These are phyloP conservation scores for Anser brachyrhynchus DNA, from an alignment of 2,113 vertebrate genomes.

Conservation along the genomic window DNA sequence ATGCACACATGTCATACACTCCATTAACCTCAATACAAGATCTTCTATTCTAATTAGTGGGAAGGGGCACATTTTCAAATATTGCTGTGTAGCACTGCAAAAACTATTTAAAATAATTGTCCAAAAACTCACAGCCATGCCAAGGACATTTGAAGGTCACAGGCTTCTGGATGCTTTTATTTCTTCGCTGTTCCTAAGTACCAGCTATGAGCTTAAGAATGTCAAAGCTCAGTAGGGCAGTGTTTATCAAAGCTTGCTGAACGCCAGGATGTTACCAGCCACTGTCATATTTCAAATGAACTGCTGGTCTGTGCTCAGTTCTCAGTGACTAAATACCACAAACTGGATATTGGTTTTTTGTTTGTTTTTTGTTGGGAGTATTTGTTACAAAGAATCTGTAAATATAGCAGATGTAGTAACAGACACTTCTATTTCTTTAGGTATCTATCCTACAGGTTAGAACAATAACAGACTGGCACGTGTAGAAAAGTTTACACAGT, in stretches of 20 bases:
- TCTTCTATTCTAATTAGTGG: neutral
- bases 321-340: neutral
- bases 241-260: slow-evolving; percentile 3
- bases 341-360: neutral
- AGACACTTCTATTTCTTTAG: neutral
- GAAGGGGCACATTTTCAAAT: neutral
- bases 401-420: neutral
- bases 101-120: neutral
- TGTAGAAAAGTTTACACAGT: neutral
- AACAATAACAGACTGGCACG: neutral
- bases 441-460: neutral
- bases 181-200: neutral
- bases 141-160: neutral
- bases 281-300: neutral
- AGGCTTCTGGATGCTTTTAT: neutral
- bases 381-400: neutral
- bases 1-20: neutral
- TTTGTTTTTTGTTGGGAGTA: too few species aligned
- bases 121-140: neutral
- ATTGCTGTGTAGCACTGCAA: neutral
- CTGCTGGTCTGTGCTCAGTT: neutral
- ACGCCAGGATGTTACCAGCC: neutral
- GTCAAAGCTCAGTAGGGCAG: neutral
- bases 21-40: neutral
- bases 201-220: neutral